Evolutionary conservation across 2,797 vertebrate species (phyloP).

Genomic region (Notolepis coatsorum): DNA sequence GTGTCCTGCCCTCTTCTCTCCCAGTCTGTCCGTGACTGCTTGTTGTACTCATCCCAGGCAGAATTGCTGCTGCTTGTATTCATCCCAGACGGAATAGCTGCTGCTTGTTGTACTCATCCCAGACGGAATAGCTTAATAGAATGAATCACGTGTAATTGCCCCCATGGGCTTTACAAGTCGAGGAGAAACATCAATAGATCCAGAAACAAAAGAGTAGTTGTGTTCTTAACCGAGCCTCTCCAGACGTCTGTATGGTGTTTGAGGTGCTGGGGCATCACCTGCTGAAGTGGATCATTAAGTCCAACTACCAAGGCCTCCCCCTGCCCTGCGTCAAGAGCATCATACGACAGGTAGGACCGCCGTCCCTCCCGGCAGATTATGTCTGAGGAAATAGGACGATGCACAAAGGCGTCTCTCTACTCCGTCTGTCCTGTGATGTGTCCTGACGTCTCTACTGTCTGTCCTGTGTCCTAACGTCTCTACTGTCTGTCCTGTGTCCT

Average conservation of each 20-base stretch:
- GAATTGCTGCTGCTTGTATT: constrained; percentile 29
- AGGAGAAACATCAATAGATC: no score
- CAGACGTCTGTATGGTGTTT: constrained; percentile 99
- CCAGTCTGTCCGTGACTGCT: constrained; percentile 6
- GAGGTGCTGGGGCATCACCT: constrained; percentile 98
- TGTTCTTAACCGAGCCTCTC: constrained; percentile 79
- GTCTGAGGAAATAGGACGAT: no score
- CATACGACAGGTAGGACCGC: constrained; percentile 87
- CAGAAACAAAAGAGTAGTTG: no score
- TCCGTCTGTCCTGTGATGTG: no score
- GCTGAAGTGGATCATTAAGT: constrained; percentile 99
- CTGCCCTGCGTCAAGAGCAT: constrained; percentile 95
- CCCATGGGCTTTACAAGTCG: no score
- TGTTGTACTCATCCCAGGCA: not conserved
- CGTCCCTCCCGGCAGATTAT: not conserved
- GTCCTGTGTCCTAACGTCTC: no score
- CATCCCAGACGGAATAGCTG: constrained; percentile 25
- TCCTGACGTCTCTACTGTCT: no score
- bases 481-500: no score
- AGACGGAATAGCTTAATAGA: no score
- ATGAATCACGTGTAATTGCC: no score
- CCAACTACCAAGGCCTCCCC: constrained; percentile 97
- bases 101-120: constrained; percentile 12
- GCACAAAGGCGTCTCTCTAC: no score
- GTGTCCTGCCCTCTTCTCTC: not conserved